Percentiles rank a stretch among this genome's conserved stretches.
Conservation (phyloP, 2,797 vertebrate species). For the Picus viridis region DNA sequence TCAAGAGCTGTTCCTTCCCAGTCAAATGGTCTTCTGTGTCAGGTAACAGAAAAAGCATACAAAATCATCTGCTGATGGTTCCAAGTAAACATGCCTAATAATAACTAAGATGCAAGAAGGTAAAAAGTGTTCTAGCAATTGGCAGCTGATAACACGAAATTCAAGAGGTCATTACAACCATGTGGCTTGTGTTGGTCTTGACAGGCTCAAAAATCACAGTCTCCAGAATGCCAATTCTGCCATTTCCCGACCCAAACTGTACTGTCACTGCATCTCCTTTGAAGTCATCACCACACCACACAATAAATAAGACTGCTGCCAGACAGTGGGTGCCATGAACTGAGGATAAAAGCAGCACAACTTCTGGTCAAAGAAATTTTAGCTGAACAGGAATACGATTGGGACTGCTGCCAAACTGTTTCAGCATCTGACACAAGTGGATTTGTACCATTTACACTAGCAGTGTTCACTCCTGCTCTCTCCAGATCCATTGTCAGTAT, state of each 20-base stretch:
- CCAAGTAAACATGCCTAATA: not conserved
- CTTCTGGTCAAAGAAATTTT: not conserved
- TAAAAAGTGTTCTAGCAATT: not conserved
- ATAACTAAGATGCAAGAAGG: not conserved
- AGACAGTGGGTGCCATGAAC: not conserved
- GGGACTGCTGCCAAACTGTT: not conserved
- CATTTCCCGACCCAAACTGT: not conserved
- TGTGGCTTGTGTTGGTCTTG: not conserved
- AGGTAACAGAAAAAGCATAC: not conserved
- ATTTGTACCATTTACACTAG: not conserved
- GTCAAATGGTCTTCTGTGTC: not conserved
- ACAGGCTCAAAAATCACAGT: not conserved
- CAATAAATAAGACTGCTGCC: not conserved
- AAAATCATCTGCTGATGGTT: not conserved
- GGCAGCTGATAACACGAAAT: slow-evolving; percentile 3
- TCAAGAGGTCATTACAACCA: not conserved
- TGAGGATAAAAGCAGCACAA: not conserved
- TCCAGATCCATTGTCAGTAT: not conserved
- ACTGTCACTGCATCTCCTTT: rapidly evolving
- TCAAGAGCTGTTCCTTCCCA: not conserved
- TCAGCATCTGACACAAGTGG: not conserved
- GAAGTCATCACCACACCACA: rapidly evolving
- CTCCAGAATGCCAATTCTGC: not conserved
- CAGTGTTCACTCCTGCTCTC: not conserved
- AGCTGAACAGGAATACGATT: not conserved